Evolutionary conservation across 1,140 invertebrate genomes (phyloP), one percentile per base, ranked within the genome.

Genomic region (Drosophila nannoptera): DNA sequence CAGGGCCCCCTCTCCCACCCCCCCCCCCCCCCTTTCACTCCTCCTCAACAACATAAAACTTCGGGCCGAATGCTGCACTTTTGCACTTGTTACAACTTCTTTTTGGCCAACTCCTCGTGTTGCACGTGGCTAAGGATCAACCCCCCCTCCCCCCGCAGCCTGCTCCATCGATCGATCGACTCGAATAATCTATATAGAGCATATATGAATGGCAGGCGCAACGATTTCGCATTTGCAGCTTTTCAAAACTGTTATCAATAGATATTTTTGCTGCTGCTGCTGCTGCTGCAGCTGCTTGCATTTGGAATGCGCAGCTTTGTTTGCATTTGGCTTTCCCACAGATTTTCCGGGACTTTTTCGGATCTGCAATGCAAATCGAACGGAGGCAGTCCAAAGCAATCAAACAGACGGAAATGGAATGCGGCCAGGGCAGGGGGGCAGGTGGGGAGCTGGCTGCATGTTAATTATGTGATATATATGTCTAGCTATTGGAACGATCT

Each of bases 81-180:
- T 22, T 42, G 58, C 55, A 62, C 45, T 52, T 52, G 60, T 67
- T 78, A 78, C 75, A 74, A 70, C 76, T 74, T 66, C 48, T 78
- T 78, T 55, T 48, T 29, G 59, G 63, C 36, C 53, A 66, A 50
- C 54, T 42, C 54, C 32, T 50, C 29, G 29, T 55, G 53, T 12
- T 52, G 8, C 32, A 52, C 32, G 22, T 49, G 58, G 48, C 16
- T 36, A 29, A 61, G 31, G 40, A 31, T 40, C 42, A 40, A 31
- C 22, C 22, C 22, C 22, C 22, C 22, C 22, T 3, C 9, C n/a
- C 38, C 8, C 9, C 11, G 2, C 38, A 40, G 6, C 1, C 9
- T 38, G 7, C 2, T 11, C n/a, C 0, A 40, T 12, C 5, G 11
- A 40, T 4, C 4, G n/a, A 5, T 2, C 7, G 5, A 42, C 4